phyloP scores from a whole-genome alignment of 2,113 vertebrate species.

The Orthonyx spaldingii region DNA sequence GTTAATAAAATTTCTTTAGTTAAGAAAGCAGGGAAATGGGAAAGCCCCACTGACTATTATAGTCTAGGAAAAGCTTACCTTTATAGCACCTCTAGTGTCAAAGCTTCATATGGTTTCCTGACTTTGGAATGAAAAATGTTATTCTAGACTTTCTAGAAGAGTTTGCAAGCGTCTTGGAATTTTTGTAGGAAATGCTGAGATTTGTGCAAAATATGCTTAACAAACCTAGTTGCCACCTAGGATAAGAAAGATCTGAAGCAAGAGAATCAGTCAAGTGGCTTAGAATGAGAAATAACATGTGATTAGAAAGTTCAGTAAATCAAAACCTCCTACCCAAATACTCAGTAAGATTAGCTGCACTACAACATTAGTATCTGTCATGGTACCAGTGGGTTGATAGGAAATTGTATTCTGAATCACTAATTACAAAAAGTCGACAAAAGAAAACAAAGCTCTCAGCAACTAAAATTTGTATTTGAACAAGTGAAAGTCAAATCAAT shows the following conservation, averaged over 20 bases:
- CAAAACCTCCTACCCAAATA: background rate
- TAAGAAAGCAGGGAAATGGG: background rate
- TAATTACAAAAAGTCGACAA: background rate
- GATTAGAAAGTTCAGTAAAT: background rate
- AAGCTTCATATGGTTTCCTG: background rate
- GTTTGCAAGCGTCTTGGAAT: background rate
- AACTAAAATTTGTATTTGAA: background rate
- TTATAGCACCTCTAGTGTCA: background rate
- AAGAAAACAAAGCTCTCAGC: background rate
- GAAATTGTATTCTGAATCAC: background rate
- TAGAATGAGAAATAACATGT: background rate
- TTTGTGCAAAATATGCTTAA: background rate
- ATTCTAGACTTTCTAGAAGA: background rate
- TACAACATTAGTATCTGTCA: background rate
- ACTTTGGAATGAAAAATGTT: background rate
- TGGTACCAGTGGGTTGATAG: background rate
- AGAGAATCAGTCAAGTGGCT: background rate
- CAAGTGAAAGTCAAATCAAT: slow-evolving; percentile 38
- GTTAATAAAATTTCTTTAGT: background rate
- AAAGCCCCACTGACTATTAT: background rate
- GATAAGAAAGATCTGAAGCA: no score
- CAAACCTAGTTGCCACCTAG: background rate
- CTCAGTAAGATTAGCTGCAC: background rate
- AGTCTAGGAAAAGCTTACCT: background rate
- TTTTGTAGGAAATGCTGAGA: background rate